A percentile compares a stretch with the other conserved stretches of the same genome.
Evolutionary conservation across 2,888 invertebrate genomes (phyloP).

Genomic region (Cephus pygmeus): DNA sequence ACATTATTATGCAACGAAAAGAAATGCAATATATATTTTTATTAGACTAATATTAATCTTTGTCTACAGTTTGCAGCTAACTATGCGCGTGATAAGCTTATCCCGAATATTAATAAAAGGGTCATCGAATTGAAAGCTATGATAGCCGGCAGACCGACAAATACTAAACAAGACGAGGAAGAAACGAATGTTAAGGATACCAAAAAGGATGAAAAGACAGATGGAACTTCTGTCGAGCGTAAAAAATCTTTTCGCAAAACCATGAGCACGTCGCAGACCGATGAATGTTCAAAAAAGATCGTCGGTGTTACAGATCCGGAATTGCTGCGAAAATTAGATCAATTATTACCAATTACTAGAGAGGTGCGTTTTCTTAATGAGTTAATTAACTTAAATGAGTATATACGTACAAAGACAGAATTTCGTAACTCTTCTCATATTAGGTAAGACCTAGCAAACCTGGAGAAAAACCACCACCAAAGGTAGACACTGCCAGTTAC

Average conservation of each 20-base stretch:
- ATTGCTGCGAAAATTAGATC: constrained; percentile 74
- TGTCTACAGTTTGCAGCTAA: constrained; percentile 83
- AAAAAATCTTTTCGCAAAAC: constrained; percentile 78
- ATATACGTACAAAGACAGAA: neutral
- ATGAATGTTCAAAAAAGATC: constrained; percentile 66
- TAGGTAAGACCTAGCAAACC: constrained; percentile 54
- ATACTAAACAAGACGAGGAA: constrained; percentile 47
- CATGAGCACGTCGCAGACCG: constrained; percentile 70
- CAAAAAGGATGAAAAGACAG: constrained; percentile 63
- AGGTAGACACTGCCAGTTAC: constrained; percentile 70
- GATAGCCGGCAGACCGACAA: constrained; percentile 71
- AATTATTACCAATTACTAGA: constrained; percentile 67
- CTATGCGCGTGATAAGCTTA: constrained; percentile 88
- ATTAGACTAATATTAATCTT: constrained; percentile 16
- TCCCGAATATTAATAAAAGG: constrained; percentile 82
- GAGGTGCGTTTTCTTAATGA: constrained; percentile 40
- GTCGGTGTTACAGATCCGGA: constrained; percentile 77
- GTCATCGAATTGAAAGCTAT: constrained; percentile 79
- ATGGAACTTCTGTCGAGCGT: constrained; percentile 65
- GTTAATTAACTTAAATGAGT: neutral
- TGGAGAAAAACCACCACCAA: constrained; percentile 40
- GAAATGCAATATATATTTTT: neutral
- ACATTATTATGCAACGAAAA: neutral
- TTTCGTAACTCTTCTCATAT: neutral
- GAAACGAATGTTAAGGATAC: constrained; percentile 34